Conservation (phyloP, 2,888 invertebrate species). For the Polia nebulosa region DNA sequence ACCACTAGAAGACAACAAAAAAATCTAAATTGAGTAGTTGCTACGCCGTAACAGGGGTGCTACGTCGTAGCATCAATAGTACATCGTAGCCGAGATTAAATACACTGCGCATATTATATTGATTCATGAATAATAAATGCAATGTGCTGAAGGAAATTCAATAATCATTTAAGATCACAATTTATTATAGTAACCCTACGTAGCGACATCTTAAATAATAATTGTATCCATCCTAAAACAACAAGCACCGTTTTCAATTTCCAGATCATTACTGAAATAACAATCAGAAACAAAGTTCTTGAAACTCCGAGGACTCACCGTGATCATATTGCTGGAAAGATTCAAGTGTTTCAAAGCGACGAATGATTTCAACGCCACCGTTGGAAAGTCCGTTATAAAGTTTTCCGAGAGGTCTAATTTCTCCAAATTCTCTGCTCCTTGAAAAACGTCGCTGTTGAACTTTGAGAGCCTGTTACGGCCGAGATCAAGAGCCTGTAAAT, state of each 20-base stretch:
- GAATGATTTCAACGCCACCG: constrained; percentile 94
- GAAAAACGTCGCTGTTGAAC: constrained; percentile 96
- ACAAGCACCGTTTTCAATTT: constrained; percentile 29
- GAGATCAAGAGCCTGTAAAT: constrained; percentile 93
- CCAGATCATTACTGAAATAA: constrained; percentile 54
- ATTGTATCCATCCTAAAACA: constrained; percentile 21
- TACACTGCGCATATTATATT: background rate
- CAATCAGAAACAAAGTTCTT: constrained; percentile 40
- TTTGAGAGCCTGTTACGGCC: constrained; percentile 95
- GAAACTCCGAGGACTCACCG: constrained; percentile 88
- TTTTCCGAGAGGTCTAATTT: constrained; percentile 96
- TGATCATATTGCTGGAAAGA: constrained; percentile 96
- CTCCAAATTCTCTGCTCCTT: constrained; percentile 94
- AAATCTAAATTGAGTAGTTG: background rate
- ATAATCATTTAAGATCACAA: background rate
- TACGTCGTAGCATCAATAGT: constrained; percentile 7
- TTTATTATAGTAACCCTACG: background rate
- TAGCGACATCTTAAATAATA: constrained; percentile 9
- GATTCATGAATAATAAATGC: rapidly evolving
- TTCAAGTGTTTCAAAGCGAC: constrained; percentile 94
- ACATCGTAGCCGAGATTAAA: constrained; percentile 3
- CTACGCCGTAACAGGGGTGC: background rate
- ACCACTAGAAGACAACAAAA: too few relatives aligned
- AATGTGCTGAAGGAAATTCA: background rate
- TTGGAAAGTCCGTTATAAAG: constrained; percentile 95